These are phyloP conservation scores for Ammospiza maritima DNA, from an alignment of 2,797 vertebrate genomes.

Conservation along the genomic window DNA sequence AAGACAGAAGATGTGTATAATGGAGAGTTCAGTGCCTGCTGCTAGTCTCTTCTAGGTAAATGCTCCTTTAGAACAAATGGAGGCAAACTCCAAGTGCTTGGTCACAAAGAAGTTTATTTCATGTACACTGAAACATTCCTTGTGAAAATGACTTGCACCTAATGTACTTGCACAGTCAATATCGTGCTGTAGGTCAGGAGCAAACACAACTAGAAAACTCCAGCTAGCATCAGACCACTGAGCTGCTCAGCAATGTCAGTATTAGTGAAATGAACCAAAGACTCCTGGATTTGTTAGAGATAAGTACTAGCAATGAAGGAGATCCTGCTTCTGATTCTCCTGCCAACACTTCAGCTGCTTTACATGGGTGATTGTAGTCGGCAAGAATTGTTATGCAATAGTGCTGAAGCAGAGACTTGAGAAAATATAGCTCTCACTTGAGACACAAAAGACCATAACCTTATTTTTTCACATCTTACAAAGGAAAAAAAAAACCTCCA, in stretches of 20 bases:
- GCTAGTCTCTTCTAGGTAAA: neutral
- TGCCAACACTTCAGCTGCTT: slow-evolving; percentile 20
- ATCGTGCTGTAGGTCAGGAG: neutral
- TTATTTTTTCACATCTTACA: neutral
- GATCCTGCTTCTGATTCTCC: slow-evolving; percentile 32
- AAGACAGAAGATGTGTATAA: neutral
- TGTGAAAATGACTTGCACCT: neutral
- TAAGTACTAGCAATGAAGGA: neutral
- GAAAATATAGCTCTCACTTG: slow-evolving; percentile 9
- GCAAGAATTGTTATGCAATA: slow-evolving; percentile 13
- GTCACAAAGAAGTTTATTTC: neutral
- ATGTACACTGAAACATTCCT: neutral
- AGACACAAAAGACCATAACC: neutral
- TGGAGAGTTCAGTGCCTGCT: neutral
- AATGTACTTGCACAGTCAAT: neutral
- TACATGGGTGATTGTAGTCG: slow-evolving; percentile 21
- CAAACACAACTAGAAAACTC: neutral
- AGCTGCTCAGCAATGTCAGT: neutral
- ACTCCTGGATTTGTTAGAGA: neutral
- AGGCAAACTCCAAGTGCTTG: neutral
- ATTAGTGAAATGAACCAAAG: neutral
- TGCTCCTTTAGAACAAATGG: neutral
- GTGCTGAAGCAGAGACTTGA: slow-evolving; percentile 22
- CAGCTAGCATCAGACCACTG: neutral
- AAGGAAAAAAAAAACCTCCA: neutral